Conservation (phyloP, 2,888 invertebrate species). For the Bombyx huttoni region DNA sequence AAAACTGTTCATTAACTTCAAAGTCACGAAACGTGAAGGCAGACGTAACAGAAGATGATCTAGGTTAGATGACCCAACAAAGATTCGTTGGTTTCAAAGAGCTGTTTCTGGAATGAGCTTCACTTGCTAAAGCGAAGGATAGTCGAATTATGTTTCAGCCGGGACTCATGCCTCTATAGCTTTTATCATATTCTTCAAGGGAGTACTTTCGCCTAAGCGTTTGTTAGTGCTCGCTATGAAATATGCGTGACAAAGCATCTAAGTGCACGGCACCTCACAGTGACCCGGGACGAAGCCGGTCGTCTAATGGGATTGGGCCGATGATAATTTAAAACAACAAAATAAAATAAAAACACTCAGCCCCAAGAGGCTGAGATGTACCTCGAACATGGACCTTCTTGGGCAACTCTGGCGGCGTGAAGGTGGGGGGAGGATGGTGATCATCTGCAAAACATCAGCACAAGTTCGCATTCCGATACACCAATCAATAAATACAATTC, state of each 20-base stretch:
- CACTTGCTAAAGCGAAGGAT: constrained; percentile 33
- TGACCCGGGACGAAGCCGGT: constrained; percentile 56
- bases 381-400: constrained; percentile 98
- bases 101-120: constrained; percentile 10
- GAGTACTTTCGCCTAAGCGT: constrained; percentile 21
- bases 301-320: constrained; percentile 56
- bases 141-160: constrained; percentile 36
- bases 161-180: constrained; percentile 60
- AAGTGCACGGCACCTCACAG: constrained; percentile 55
- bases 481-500: constrained; percentile 56
- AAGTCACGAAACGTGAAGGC: constrained; percentile 38
- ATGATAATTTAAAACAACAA: constrained; percentile 46
- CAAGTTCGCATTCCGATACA: constrained; percentile 74
- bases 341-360: constrained; percentile 55
- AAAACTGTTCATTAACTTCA: constrained; percentile 23
- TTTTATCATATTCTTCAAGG: constrained; percentile 21
- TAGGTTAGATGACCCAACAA: constrained; percentile 7
- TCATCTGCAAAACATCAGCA: constrained; percentile 93
- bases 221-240: constrained; percentile 57
- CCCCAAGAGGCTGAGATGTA: constrained; percentile 71
- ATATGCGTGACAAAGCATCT: constrained; percentile 68
- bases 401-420: constrained; percentile 99
- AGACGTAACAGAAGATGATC: constrained; percentile 33
- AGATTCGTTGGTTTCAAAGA: background rate
- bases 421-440: constrained; percentile 97